Evolutionary conservation across 2,797 vertebrate genomes (phyloP), one percentile per base, ranked within the genome.

Genomic region (Nyctalus aviator): DNA sequence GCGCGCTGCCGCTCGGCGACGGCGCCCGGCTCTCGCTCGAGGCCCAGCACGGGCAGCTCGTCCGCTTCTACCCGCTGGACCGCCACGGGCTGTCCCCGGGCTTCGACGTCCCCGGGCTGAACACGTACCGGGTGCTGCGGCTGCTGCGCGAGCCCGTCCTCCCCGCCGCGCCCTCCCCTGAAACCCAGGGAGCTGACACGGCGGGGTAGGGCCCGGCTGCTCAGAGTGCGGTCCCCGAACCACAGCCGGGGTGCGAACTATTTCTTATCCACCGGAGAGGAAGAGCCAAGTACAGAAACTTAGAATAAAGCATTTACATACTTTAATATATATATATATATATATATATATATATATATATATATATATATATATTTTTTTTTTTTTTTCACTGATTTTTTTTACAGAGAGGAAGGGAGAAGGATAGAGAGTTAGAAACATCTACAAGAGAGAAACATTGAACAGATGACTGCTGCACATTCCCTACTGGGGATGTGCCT

Each of bases 81-180:
- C 98, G 98, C 93, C 98, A 97, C 12, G 99, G 99, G n/a, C 86
- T 99, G 87, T 99, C 99, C 4, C 98, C 99, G 0, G 99, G 99
- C 20, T 99, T 99, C 44, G 99, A 99, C 0, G 99, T 99, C 6
- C 99, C 99, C 0, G 99, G 99, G 14, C 98, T 99, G 20, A 99
- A 99, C 97, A 99, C 99, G 0, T 99, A 99, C 84, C 99, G 98
- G 0, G 99, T 99, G 44, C 96, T 99, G 55, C 98, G 99, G 50
- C 98, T 99, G 55, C 93, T 96, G 8, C 98, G 95, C 25, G 99
- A 97, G 95, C 99, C 99, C 0, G 72, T 98, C 0, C 30, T 0
- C 27, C n/a, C 14, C 3, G 2, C 6, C 46, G n/a, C 6, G 3
- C 27, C 66, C 37, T 7, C 30, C 2, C 2, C 35, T 14, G 25